Evolutionary conservation across 2,797 vertebrate species (phyloP).

Genomic region (Rhyacichthys aspro): DNA sequence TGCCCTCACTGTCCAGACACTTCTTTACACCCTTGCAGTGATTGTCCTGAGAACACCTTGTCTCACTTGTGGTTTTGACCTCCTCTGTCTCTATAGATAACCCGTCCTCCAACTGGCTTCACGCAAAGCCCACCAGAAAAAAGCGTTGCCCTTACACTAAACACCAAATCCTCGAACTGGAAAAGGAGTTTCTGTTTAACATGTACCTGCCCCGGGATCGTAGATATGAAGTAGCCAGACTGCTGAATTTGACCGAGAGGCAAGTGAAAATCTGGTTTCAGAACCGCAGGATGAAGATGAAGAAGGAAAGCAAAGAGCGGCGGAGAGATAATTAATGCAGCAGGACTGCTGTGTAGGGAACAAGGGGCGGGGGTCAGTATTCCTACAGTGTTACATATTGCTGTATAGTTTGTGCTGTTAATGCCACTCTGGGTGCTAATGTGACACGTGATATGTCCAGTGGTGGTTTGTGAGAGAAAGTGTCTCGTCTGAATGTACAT

Average conservation of each 20-base stretch:
- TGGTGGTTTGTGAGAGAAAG: conserved; percentile 85
- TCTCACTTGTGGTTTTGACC: conserved; percentile 51
- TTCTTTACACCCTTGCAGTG: no score
- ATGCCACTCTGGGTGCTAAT: conserved; percentile 59
- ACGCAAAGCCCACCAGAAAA: conserved; percentile 95
- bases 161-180: conserved; percentile 95
- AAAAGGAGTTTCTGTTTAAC: conserved; percentile 98
- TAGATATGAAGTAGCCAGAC: conserved; percentile 93
- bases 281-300: conserved; percentile 99
- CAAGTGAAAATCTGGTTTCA: conserved; percentile 99
- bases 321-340: conserved; percentile 78
- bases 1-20: no score
- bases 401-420: conserved; percentile 81
- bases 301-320: conserved; percentile 97
- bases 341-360: conserved; percentile 18
- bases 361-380: conserved; percentile 26
- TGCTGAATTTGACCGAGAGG: conserved; percentile 95
- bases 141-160: conserved; percentile 97
- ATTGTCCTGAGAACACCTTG: conserved; percentile 25
- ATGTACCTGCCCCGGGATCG: conserved; percentile 99
- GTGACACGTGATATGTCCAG: conserved; percentile 81
- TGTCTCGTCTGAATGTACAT: conserved; percentile 54
- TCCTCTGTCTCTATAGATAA: conserved; percentile 83
- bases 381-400: conserved; percentile 62
- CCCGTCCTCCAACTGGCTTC: conserved; percentile 95